A percentile compares a stretch with the other conserved stretches of the same genome.
Conservation (phyloP, 1,140 invertebrate species). For the Chymomyza costata region DNA sequence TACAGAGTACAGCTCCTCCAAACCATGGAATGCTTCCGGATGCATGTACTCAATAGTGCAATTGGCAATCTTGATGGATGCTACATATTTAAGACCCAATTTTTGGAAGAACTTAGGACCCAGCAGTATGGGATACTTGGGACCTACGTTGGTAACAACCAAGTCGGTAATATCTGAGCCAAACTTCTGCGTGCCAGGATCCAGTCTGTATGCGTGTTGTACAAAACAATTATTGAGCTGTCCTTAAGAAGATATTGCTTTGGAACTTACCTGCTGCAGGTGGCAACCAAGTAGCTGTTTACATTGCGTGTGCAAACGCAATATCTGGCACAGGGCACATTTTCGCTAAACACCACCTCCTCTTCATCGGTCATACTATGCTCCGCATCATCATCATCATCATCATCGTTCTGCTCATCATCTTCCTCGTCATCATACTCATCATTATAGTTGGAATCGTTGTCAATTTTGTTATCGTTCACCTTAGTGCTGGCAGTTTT, state of each 20-base stretch:
- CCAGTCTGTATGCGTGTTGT: constrained; percentile 63
- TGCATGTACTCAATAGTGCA: constrained; percentile 77
- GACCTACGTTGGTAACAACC: constrained; percentile 78
- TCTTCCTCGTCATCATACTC: constrained; percentile 51
- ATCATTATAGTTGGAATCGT: constrained; percentile 41
- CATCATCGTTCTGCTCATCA: constrained; percentile 51
- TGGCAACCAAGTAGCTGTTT: constrained; percentile 71
- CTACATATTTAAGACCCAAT: constrained; percentile 78
- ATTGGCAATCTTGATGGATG: constrained; percentile 79
- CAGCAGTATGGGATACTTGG: constrained; percentile 76
- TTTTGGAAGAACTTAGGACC: constrained; percentile 78
- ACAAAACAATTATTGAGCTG: not conserved
- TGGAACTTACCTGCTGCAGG: constrained; percentile 58
- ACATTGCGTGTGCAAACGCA: constrained; percentile 63
- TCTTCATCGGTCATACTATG: constrained; percentile 51
- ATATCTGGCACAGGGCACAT: constrained; percentile 70
- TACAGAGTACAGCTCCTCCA: constrained; percentile 80
- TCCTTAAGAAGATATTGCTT: not conserved
- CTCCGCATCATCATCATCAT: constrained; percentile 42
- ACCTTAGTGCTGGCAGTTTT: constrained; percentile 14
- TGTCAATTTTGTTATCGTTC: constrained; percentile 50
- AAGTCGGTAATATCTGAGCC: constrained; percentile 79
- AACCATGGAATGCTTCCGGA: constrained; percentile 80
- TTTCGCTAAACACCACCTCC: constrained; percentile 55
- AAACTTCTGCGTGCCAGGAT: constrained; percentile 79